Evolutionary conservation across 92 coral and sea anemone genomes (phyloP).

Genomic region (Desmophyllum pertusum): DNA sequence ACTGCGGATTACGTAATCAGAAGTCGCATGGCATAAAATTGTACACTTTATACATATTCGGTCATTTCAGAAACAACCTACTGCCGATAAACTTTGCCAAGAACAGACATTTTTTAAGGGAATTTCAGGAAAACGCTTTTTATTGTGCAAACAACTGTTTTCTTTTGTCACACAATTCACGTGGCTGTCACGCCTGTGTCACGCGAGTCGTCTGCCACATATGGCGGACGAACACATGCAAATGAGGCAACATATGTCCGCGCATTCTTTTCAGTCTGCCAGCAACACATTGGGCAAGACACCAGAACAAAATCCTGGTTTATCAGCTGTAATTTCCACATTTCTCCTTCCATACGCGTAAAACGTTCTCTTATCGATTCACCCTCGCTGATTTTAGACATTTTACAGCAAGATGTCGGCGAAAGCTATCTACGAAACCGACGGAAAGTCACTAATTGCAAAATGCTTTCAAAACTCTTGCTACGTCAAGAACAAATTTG

Average conservation of each 20-base stretch:
- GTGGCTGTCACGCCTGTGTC: conserved; percentile 38
- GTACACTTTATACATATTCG: background rate
- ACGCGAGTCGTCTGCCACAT: conserved; percentile 28
- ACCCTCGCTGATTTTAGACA: background rate
- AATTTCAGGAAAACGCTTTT: no score
- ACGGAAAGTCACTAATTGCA: conserved; percentile 84
- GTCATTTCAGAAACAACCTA: background rate
- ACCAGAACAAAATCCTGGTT: background rate
- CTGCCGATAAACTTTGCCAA: no score
- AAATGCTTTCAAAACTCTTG: conserved; percentile 62
- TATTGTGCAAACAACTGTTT: background rate
- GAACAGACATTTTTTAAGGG: background rate
- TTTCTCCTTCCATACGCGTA: background rate
- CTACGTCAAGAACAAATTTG: conserved; percentile 77
- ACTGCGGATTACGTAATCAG: no score
- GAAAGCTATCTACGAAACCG: conserved; percentile 92
- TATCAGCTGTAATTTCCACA: background rate
- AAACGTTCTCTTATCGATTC: background rate
- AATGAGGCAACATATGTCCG: conserved; percentile 29
- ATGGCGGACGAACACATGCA: conserved; percentile 30
- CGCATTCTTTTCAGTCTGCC: conserved; percentile 4
- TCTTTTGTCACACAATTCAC: background rate
- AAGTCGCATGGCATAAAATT: background rate
- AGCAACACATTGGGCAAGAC: background rate
- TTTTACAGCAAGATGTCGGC: conserved; percentile 89